Evolutionary conservation across 2,888 invertebrate genomes (phyloP).

Genomic region (Drosophila nigricruria): DNA sequence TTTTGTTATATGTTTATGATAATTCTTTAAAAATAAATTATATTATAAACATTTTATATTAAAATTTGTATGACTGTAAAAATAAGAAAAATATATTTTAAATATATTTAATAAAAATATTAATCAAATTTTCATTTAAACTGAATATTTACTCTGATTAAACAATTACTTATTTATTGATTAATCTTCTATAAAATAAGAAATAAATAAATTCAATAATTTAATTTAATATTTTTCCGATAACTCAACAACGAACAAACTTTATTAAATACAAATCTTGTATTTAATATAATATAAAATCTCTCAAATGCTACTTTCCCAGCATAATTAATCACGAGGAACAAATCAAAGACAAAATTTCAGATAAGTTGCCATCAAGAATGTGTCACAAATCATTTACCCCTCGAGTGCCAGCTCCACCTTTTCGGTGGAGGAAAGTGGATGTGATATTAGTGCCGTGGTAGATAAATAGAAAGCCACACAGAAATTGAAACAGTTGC

Average conservation of each 20-base stretch:
- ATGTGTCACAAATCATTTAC: conserved; percentile 82
- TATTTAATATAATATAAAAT: background rate
- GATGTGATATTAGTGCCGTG: conserved; percentile 69
- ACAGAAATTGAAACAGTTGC: conserved; percentile 77
- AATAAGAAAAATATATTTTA: background rate
- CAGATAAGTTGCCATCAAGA: conserved; percentile 55
- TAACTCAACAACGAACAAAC: no score
- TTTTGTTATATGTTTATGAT: no score
- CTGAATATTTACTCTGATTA: background rate
- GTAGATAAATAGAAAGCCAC: conserved; percentile 68
- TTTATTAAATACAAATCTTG: no score
- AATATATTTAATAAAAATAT: no score
- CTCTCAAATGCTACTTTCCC: conserved; percentile 53
- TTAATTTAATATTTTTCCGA: background rate
- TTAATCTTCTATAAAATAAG: background rate
- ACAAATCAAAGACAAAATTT: conserved; percentile 24
- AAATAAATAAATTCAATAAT: background rate
- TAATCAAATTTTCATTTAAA: no score
- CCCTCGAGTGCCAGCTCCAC: conserved; percentile 20
- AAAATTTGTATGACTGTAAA: no score
- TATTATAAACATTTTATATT: no score
- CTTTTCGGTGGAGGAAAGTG: conserved; percentile 52
- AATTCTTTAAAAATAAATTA: no score
- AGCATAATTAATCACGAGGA: conserved; percentile 62
- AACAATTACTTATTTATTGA: background rate